Percentiles rank a stretch among this genome's conserved stretches.
These are phyloP conservation scores for Micropoecilia bifurca DNA, from an alignment of 2,797 vertebrate species.

Conservation along the genomic window DNA sequence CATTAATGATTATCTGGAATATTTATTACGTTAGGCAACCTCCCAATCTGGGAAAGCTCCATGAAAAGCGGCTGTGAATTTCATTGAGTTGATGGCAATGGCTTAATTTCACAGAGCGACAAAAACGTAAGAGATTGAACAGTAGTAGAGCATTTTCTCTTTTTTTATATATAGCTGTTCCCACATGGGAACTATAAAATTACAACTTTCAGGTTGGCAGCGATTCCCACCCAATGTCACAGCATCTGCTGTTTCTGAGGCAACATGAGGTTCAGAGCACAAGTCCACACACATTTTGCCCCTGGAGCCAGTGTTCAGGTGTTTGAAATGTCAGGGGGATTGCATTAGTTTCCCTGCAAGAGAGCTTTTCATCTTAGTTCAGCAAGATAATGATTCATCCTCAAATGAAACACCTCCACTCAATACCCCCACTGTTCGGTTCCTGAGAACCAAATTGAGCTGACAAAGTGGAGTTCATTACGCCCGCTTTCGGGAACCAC, in stretches of 20 bases:
- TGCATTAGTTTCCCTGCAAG: slow-evolving; percentile 63
- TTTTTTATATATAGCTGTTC: no score
- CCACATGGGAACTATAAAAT: slow-evolving; percentile 41
- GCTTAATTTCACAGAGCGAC: slow-evolving; percentile 14
- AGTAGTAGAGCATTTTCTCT: slow-evolving; percentile 36
- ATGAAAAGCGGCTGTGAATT: slow-evolving; percentile 35
- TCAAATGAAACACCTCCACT: slow-evolving; percentile 41
- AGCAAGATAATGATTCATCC: slow-evolving; percentile 58
- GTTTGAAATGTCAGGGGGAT: slow-evolving; percentile 76
- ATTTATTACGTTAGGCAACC: slow-evolving; percentile 68
- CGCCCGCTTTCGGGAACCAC: neutral
- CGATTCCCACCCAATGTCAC: slow-evolving; percentile 44
- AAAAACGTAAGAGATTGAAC: slow-evolving; percentile 19
- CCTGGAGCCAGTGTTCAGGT: slow-evolving; percentile 61
- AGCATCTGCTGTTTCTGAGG: slow-evolving; percentile 34
- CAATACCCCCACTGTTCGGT: slow-evolving; percentile 36
- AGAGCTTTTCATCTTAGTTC: slow-evolving; percentile 55
- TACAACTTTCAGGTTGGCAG: slow-evolving; percentile 47
- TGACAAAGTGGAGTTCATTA: slow-evolving; percentile 18
- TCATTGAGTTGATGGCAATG: slow-evolving; percentile 39
- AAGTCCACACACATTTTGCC: slow-evolving; percentile 25
- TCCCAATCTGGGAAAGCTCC: slow-evolving; percentile 56
- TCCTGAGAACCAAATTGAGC: slow-evolving; percentile 44
- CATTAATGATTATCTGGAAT: slow-evolving; percentile 74
- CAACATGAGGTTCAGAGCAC: slow-evolving; percentile 37